Conservation (phyloP, 2,888 invertebrate species). For the Gari tellinella region DNA sequence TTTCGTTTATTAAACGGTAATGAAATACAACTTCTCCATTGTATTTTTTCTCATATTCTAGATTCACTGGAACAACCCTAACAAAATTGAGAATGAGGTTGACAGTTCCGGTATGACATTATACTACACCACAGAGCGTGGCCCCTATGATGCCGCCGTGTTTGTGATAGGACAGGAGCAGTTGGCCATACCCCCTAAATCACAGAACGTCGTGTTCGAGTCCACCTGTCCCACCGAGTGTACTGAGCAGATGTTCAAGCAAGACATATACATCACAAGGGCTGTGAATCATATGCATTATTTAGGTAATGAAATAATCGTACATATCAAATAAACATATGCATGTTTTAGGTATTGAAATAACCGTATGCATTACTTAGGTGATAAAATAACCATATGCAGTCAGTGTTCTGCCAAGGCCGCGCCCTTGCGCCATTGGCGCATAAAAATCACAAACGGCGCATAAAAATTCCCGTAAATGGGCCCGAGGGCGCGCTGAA, state of each 20-base stretch:
- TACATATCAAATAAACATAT: no score
- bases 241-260: conserved; percentile 68
- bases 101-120: conserved; percentile 62
- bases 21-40: no score
- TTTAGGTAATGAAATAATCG: conserved; percentile 62
- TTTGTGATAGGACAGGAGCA: conserved; percentile 65
- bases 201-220: conserved; percentile 36
- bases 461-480: no score
- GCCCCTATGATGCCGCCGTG: conserved; percentile 60
- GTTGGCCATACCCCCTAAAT: conserved; percentile 62
- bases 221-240: conserved; percentile 68
- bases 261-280: conserved; percentile 68
- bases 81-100: conserved; percentile 16
- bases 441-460: no score
- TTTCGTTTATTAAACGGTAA: no score
- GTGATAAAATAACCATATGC: no score
- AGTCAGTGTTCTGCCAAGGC: no score
- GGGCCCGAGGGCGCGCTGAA: no score
- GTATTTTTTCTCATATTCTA: conserved; percentile 19
- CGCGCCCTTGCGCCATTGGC: no score
- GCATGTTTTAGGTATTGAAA: no score
- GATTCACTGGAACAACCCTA: conserved; percentile 68
- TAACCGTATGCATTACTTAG: no score
- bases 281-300: conserved; percentile 79
- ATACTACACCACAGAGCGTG: conserved; percentile 44